Percentiles rank a stretch among this genome's conserved stretches.
Evolutionary conservation across 2,888 invertebrate species (phyloP).

Genomic region (Trachelus iudaicus): DNA sequence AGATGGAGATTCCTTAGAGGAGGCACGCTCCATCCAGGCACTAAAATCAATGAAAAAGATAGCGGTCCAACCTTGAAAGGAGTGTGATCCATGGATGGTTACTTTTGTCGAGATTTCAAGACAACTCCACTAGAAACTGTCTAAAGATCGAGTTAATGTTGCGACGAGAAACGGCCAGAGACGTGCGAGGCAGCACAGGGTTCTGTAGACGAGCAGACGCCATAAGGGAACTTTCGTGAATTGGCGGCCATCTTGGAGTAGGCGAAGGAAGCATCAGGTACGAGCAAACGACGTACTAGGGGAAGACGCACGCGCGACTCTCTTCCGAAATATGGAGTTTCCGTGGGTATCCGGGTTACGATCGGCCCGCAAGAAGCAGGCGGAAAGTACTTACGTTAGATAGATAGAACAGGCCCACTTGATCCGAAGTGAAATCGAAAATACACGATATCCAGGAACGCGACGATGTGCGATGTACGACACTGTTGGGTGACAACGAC

Average conservation of each 20-base stretch:
- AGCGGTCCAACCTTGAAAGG: conserved; percentile 34
- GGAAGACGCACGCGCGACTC: conserved; percentile 47
- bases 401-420: conserved; percentile 45
- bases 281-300: conserved; percentile 41
- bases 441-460: conserved; percentile 49
- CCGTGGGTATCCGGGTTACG: conserved; percentile 10
- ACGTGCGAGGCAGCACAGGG: not conserved
- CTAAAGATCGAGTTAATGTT: not conserved
- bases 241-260: conserved; percentile 57
- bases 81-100: conserved; percentile 28
- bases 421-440: conserved; percentile 53
- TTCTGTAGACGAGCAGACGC: conserved; percentile 31
- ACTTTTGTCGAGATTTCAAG: too few relatives aligned
- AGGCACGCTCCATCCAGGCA: conserved; percentile 21
- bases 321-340: conserved; percentile 17
- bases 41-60: conserved; percentile 19
- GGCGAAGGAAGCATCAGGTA: conserved; percentile 43
- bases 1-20: not conserved
- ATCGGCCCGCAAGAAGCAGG: conserved; percentile 6
- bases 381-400: conserved; percentile 50
- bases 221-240: conserved; percentile 51
- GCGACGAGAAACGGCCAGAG: conserved; percentile 4
- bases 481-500: conserved; percentile 59
- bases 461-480: conserved; percentile 49
- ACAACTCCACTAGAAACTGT: conserved; percentile 5